Percentiles rank a stretch among this genome's conserved stretches.
Conservation (phyloP, 2,113 vertebrate genomes). For the Uria aalge region DNA sequence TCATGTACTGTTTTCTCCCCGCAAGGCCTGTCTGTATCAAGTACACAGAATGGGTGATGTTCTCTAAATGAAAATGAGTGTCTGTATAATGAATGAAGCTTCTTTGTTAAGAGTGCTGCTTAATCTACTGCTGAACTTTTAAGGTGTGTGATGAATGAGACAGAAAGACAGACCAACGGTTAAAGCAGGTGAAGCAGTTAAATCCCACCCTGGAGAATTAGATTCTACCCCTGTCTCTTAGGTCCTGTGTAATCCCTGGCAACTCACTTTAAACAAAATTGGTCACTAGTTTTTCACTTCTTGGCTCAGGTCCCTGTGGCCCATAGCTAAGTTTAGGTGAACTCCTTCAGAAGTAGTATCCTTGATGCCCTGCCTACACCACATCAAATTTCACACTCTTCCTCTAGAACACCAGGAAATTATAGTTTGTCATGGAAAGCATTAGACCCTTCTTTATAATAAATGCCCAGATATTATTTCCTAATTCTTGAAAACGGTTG, state of each 20-base stretch:
- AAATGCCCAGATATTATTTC: not conserved
- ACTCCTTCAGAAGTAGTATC: not conserved
- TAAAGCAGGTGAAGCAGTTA: not conserved
- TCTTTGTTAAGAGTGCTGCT: not conserved
- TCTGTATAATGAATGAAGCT: not conserved
- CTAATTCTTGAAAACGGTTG: not conserved
- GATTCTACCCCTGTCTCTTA: not conserved
- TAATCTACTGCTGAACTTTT: not conserved
- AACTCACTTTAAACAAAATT: not conserved
- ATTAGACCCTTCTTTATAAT: not conserved
- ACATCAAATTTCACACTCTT: not conserved
- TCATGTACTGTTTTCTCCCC: not conserved
- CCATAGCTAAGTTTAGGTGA: not conserved
- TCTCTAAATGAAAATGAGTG: not conserved
- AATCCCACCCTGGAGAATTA: not conserved
- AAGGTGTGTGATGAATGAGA: not conserved
- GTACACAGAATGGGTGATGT: not conserved
- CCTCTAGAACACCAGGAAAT: not conserved
- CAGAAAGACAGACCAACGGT: rapidly evolving
- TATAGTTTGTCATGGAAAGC: not conserved
- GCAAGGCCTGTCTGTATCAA: not conserved
- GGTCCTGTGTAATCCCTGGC: not conserved
- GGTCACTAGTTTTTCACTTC: not conserved
- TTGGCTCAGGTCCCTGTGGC: not conserved
- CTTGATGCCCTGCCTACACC: not conserved